phyloP scores from a whole-genome alignment of 2,888 invertebrate species.

The Siphlonurus alternatus region DNA sequence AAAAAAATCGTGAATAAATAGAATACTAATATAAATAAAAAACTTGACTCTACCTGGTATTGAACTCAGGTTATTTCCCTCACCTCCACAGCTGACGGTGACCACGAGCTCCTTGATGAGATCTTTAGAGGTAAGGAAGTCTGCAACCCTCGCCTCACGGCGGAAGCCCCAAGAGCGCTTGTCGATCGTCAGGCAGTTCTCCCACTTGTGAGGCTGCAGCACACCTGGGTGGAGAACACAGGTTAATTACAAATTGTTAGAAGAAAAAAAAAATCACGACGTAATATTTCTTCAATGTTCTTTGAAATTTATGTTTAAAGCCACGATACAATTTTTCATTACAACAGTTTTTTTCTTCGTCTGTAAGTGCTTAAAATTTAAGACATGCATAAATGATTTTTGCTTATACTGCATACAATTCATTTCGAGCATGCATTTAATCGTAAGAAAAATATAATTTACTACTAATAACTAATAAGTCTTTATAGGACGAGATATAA shows the following conservation, averaged over 20 bases:
- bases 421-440: too few species aligned
- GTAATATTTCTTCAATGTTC: background rate
- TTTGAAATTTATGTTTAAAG: too few species aligned
- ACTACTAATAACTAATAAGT: too few species aligned
- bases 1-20: background rate
- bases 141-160: constrained; percentile 45
- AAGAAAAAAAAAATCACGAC: background rate
- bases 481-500: too few species aligned
- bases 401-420: too few species aligned
- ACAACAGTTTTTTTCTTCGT: too few species aligned
- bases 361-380: too few species aligned
- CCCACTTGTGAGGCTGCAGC: constrained; percentile 73
- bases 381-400: too few species aligned
- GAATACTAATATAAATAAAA: background rate
- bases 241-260: background rate
- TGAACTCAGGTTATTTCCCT: constrained; percentile 14
- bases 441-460: too few species aligned
- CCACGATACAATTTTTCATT: too few species aligned
- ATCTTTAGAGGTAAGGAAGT: constrained; percentile 48
- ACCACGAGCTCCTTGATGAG: constrained; percentile 51
- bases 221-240: constrained; percentile 33
- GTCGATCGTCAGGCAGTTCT: constrained; percentile 88
- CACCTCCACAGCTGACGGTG: constrained; percentile 75
- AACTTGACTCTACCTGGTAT: background rate
- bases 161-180: constrained; percentile 72